Evolutionary conservation across 2,797 vertebrate genomes (phyloP).

Genomic region (Acanthis flammea): DNA sequence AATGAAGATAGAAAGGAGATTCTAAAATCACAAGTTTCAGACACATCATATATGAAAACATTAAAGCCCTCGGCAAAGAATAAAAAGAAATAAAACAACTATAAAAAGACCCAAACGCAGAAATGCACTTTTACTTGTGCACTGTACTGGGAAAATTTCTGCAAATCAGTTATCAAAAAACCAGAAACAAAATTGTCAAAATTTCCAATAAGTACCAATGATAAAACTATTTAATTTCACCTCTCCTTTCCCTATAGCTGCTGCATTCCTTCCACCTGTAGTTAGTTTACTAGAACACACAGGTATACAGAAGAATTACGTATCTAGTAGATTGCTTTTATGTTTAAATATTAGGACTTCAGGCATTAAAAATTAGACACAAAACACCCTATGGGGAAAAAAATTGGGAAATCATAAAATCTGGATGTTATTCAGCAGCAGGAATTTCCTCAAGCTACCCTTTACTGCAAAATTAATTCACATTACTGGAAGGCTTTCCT

Average conservation of each 20-base stretch:
- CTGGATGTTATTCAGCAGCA: conserved; percentile 58
- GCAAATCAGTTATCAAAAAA: neutral
- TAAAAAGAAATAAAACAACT: neutral
- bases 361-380: conserved; percentile 53
- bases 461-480: conserved; percentile 69
- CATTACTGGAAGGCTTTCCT: conserved; percentile 64
- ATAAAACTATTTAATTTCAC: neutral
- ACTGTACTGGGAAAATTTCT: neutral
- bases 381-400: conserved; percentile 39
- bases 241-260: neutral
- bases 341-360: conserved; percentile 64
- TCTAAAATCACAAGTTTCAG: neutral
- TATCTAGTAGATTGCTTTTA: conserved; percentile 1
- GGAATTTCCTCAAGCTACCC: conserved; percentile 64
- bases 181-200: neutral
- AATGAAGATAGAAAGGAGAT: neutral
- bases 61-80: neutral
- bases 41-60: neutral
- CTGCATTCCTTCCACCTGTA: neutral
- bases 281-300: neutral
- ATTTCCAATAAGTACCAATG: neutral
- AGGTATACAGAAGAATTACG: conserved; percentile 5
- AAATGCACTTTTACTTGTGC: neutral
- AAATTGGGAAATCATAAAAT: conserved; percentile 59
- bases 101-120: neutral